These are phyloP conservation scores for Apostichopus californicus DNA, from an alignment of 35 echinoderm and acorn worm species.

Conservation along the genomic window DNA sequence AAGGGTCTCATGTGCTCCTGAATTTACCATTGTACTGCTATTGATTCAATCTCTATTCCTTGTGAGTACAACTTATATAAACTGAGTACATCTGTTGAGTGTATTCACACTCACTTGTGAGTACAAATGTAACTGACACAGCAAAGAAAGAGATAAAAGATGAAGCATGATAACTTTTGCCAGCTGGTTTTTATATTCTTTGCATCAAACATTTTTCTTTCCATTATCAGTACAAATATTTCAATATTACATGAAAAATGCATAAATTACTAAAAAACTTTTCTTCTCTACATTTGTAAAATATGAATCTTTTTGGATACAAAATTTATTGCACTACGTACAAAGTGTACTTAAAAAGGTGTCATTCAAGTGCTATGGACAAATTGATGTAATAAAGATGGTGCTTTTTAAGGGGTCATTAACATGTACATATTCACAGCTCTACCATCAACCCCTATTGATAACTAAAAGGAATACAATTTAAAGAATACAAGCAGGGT, in stretches of 20 bases:
- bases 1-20: too few relatives aligned
- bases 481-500: too few relatives aligned
- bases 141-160: neutral
- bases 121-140: neutral
- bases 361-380: neutral
- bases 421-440: neutral
- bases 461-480: neutral
- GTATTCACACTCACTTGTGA: too few relatives aligned
- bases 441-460: neutral
- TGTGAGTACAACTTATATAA: too few relatives aligned
- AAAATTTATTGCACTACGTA: constrained; percentile 53
- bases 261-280: constrained; percentile 49
- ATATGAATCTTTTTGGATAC: constrained; percentile 52
- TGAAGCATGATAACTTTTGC: neutral
- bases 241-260: constrained; percentile 52
- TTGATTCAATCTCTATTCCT: too few relatives aligned
- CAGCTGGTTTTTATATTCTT: neutral
- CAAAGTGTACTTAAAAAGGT: constrained; percentile 13
- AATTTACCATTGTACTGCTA: too few relatives aligned
- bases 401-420: neutral
- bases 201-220: constrained; percentile 47
- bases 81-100: too few relatives aligned
- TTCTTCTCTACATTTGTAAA: constrained; percentile 36
- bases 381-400: neutral
- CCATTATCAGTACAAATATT: constrained; percentile 43